These are phyloP conservation scores for Platichthys flesus DNA, from an alignment of 2,113 vertebrate genomes.

Conservation along the genomic window DNA sequence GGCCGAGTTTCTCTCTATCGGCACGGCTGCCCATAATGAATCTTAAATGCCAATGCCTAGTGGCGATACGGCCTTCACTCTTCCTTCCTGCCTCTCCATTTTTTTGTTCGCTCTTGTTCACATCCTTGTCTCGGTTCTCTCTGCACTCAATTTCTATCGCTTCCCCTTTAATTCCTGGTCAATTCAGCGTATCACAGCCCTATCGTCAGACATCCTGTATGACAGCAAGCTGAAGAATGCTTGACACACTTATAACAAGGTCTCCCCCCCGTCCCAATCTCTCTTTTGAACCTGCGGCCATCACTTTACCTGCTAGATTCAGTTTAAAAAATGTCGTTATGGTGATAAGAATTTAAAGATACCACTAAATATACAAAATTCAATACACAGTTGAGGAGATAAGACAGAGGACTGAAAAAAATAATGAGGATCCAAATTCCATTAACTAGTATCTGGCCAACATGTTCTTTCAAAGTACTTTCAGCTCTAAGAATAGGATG, in stretches of 20 bases:
- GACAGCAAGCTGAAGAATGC: slow-evolving; percentile 34
- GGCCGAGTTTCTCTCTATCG: slow-evolving; percentile 52
- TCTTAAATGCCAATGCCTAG: slow-evolving; percentile 73
- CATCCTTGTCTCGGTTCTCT: slow-evolving; percentile 20
- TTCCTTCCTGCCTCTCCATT: slow-evolving; percentile 20
- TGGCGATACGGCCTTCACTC: slow-evolving; percentile 47
- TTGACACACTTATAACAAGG: neutral
- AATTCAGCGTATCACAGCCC: slow-evolving; percentile 30
- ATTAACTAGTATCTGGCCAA: no score
- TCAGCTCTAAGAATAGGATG: neutral
- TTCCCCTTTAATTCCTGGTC: slow-evolving; percentile 27
- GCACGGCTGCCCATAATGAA: slow-evolving; percentile 58
- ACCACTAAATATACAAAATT: neutral
- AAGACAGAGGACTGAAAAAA: no score
- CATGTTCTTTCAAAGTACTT: no score
- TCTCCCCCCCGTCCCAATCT: neutral
- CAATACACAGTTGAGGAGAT: neutral
- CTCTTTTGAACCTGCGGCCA: neutral
- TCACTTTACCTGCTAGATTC: slow-evolving; percentile 11
- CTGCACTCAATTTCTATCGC: slow-evolving; percentile 13
- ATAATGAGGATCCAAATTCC: no score
- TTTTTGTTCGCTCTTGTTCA: slow-evolving; percentile 42
- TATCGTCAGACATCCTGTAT: slow-evolving; percentile 30
- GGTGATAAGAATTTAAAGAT: neutral
- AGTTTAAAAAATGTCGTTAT: neutral